Base-by-base conservation (phyloP, 2,113 vertebrate genomes). In the Neolamprologus fasciatus region DNA sequence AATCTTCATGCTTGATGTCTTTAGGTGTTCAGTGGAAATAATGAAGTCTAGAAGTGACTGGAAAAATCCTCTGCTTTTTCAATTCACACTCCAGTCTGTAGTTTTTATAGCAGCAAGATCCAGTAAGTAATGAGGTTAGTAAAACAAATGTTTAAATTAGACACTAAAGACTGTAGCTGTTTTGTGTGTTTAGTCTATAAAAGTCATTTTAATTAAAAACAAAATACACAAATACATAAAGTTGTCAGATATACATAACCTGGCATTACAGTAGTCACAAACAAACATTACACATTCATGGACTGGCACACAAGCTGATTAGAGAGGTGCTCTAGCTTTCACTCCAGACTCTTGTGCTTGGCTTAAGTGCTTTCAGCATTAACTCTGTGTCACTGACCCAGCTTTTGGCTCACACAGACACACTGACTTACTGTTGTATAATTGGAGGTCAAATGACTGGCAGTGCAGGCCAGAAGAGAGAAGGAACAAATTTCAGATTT, bases 381-480 rank as follows among this genome's bases (percentile, higher is more conserved):
- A 61, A 87, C 82, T 55, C 58, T 16, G 83, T 88, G 86, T 86
- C 90, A 80, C 23, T 88, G 86, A 90, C 86, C 66, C 81, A 23
- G 80, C 68, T 73, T 12, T 13, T 19, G 50, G 26, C 71, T 82
- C 16, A 71, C 63, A 58, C 51, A 87, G 45, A 35, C 47, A 85
- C 68, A 31, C 81, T n/a, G 53, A 50, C 53, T 54, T 28, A 17
- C 28, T 66, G 83, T 45, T 87, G 21, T 82, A 35, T 83, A 81
- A 50, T 17, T 78, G 61, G 45, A 79, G 45, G 86, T 80, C 82
- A 87, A 68, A 51, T 37, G 66, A 40, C 80, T 81, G 23, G 16
- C 73, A 78, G 45, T 51, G 26, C 26, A 78, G 45, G 73, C 45
- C 26, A 51, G 45, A 78, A 28, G 68, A 47, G 17, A 6, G 35